These are phyloP conservation scores for Acridotheres tristis DNA, from an alignment of 2,797 vertebrate genomes.

Conservation along the genomic window DNA sequence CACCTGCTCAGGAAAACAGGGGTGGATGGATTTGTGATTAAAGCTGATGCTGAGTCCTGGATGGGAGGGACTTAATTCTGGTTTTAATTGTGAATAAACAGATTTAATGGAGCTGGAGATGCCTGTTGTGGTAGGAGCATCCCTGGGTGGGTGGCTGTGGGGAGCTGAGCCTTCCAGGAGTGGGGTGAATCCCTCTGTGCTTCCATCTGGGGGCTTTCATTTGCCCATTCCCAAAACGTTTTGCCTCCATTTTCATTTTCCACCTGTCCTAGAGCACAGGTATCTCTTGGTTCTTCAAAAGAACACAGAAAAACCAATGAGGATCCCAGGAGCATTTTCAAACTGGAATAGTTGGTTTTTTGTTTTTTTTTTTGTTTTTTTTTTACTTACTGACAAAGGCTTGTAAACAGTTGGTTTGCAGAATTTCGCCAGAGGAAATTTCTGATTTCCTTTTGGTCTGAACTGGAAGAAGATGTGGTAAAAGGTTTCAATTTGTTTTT, in stretches of 20 bases:
- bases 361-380: no score
- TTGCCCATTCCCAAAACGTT: accelerated
- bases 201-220: not conserved
- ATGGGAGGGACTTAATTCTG: not conserved
- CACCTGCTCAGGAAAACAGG: not conserved
- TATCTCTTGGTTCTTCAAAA: not conserved
- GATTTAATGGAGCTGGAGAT: not conserved
- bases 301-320: accelerated
- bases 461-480: conserved; percentile 14
- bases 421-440: conserved; percentile 7
- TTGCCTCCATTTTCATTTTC: not conserved
- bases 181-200: not conserved
- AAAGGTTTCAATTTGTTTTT: conserved; percentile 7
- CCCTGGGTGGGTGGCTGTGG: not conserved
- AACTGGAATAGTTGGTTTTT: not conserved
- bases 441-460: conserved; percentile 48
- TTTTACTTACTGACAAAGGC: not conserved
- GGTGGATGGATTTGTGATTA: not conserved
- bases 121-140: not conserved
- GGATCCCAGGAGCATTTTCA: not conserved
- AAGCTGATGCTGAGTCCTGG: not conserved
- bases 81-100: not conserved
- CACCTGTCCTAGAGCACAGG: accelerated
- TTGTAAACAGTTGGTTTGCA: not conserved
- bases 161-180: not conserved